These are phyloP conservation scores for Stratiomys singularior DNA, from an alignment of 2,888 invertebrate genomes.

Conservation along the genomic window DNA sequence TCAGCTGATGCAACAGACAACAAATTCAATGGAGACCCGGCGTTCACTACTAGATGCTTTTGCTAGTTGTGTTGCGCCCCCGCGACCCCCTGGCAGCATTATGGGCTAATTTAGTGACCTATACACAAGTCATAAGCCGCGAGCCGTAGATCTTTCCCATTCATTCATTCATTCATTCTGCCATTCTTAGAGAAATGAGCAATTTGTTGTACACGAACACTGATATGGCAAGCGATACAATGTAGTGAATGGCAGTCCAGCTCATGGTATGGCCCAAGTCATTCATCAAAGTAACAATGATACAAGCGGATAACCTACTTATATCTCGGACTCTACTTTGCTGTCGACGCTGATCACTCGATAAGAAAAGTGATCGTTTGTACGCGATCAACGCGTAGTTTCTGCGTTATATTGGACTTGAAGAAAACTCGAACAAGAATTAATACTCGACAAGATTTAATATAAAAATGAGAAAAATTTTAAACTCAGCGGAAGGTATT, in stretches of 20 bases:
- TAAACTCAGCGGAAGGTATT: too few species aligned
- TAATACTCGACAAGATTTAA: too few species aligned
- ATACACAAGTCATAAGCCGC: constrained; percentile 29
- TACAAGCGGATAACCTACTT: constrained; percentile 29
- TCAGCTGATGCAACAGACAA: background rate
- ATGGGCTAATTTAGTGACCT: constrained; percentile 18
- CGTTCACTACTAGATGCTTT: too few species aligned
- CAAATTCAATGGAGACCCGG: background rate
- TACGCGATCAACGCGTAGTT: background rate
- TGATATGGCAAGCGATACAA: background rate
- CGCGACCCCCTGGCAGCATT: background rate
- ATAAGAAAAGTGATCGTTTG: constrained; percentile 8
- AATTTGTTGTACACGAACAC: background rate
- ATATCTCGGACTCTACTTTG: background rate
- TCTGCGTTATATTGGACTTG: background rate
- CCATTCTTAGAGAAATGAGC: background rate
- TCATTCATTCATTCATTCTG: constrained; percentile 30
- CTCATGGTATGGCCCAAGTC: background rate
- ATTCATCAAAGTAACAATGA: constrained; percentile 31
- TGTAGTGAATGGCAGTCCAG: constrained; percentile 15
- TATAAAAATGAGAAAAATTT: too few species aligned
- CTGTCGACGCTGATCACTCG: constrained; percentile 1
- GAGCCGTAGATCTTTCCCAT: constrained; percentile 23
- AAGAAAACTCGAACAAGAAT: too few species aligned
- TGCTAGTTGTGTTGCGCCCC: background rate